Percentiles rank a stretch among this genome's conserved stretches.
These are phyloP conservation scores for Stegodyphus dumicola DNA, from an alignment of 1,140 invertebrate species.

Conservation along the genomic window DNA sequence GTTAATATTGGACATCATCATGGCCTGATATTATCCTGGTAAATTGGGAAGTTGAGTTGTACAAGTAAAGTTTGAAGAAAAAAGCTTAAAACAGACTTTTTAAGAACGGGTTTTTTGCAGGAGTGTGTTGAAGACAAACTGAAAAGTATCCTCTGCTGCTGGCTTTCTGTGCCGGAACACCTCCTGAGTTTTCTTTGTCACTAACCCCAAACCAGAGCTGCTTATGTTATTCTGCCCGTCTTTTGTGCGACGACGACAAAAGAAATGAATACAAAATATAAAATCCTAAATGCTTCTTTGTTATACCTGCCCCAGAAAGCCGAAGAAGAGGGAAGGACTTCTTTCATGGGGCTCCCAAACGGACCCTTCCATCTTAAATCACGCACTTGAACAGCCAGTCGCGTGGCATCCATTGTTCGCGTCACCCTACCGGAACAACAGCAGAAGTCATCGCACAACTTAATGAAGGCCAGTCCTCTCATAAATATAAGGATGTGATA, in stretches of 20 bases:
- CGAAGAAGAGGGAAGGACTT: not conserved
- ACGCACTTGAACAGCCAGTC: not conserved
- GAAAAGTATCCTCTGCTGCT: no score
- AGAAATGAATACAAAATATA: not conserved
- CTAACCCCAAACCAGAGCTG: no score
- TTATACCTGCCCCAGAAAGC: not conserved
- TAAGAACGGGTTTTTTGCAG: no score
- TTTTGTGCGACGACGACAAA: not conserved
- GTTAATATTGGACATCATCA: no score
- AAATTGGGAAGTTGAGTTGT: no score
- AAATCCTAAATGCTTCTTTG: not conserved
- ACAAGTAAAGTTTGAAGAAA: no score
- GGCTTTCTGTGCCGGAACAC: no score
- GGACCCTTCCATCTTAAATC: not conserved
- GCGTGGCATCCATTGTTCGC: slow-evolving; percentile 39
- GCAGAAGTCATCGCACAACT: not conserved
- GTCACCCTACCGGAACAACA: slow-evolving; percentile 19
- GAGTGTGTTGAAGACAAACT: no score
- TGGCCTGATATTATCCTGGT: no score
- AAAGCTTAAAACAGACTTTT: no score
- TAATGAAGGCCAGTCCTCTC: not conserved
- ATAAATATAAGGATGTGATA: not conserved
- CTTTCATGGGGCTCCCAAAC: not conserved
- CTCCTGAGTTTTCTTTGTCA: no score
- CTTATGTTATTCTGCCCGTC: no score